Base-by-base conservation (phyloP, 1,140 invertebrate species). In the Diabrotica undecimpunctata region DNA sequence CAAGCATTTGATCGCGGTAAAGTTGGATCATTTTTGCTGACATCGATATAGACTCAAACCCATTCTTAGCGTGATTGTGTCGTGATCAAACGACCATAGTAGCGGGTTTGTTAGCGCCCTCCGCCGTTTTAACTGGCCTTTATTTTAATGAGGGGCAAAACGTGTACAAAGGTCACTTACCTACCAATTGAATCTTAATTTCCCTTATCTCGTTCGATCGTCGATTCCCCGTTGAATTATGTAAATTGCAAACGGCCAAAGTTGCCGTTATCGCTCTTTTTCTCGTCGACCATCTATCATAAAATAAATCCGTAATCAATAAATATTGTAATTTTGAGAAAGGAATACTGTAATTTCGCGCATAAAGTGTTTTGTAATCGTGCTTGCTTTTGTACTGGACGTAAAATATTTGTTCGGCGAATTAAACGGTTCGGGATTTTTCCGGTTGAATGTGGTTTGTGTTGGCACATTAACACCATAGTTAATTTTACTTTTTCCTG, bases 81-180 rank as follows among this genome's bases (percentile, higher is more conserved):
- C 41, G 41, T 46, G 41, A 46, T 46, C 8, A n/a, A 46, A 46
- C 41, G n/a, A n/a, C 8, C n/a, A 46, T 66, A 60, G 64, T 68
- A 68, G 61, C 64, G 61, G 51, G 64, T 61, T 64, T 61, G 64
- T 68, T 68, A 68, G 64, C 66, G 64, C 64, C 59, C 59, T 62
- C 62, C 56, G 13, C n/a, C 60, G 59, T 38, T 51, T 51, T 36
- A 54, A 55, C 38, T 39, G 60, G 52, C 50, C 53, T 61, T 62
- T 51, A 55, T 59, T 52, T 54, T 66, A 59, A 66, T 54, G 54
- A 66, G 54, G 54, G 53, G 52, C 65, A 60, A 14, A 65, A 56
- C 54, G 55, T 64, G 54, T 25, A 64, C 62, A 46, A 41, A 53
- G 61, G 61, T 62, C 61, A 54, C 61, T 62, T 35, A 37, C 61